Percentiles rank a stretch among this genome's conserved stretches.
Conservation (phyloP, 2,888 invertebrate genomes). For the Tenthredo mesomela region DNA sequence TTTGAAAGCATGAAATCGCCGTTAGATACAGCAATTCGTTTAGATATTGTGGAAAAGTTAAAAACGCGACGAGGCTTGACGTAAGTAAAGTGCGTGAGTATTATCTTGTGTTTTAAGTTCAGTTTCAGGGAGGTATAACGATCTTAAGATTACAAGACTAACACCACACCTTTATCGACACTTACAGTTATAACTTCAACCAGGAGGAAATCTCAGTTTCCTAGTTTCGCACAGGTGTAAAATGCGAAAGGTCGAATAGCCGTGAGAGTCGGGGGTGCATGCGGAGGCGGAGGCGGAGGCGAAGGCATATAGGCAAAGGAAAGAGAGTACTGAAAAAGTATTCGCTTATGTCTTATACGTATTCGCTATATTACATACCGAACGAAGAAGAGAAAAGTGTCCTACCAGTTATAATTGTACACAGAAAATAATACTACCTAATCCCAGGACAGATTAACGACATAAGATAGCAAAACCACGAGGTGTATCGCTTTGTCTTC, state of each 20-base stretch:
- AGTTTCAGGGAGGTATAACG: neutral
- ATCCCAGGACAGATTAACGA: slow-evolving; percentile 25
- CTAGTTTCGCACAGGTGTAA: slow-evolving; percentile 24
- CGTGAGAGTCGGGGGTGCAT: slow-evolving; percentile 11
- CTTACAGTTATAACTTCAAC: neutral
- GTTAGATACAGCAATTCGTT: neutral
- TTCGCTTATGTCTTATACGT: neutral
- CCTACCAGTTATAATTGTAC: neutral
- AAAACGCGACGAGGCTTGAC: neutral
- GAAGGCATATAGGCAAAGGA: neutral
- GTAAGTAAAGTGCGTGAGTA: neutral
- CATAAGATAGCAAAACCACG: slow-evolving; percentile 41
- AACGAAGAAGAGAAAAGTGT: neutral
- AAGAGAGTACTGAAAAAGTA: neutral
- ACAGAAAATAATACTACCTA: slow-evolving; percentile 20
- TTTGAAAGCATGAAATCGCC: slow-evolving; percentile 28
- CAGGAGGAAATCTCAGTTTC: slow-evolving; percentile 28
- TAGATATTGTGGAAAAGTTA: neutral
- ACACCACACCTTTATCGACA: slow-evolving; percentile 30
- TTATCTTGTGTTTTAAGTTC: slow-evolving; percentile 2
- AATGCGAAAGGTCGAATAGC: slow-evolving; percentile 18
- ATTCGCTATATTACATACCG: neutral
- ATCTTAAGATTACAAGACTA: slow-evolving; percentile 1
- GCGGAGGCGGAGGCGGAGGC: neutral
- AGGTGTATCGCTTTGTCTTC: slow-evolving; percentile 45